Evolutionary conservation across 2,113 vertebrate species (phyloP), one percentile per base, ranked within the genome.

Genomic region (Engystomops pustulosus): DNA sequence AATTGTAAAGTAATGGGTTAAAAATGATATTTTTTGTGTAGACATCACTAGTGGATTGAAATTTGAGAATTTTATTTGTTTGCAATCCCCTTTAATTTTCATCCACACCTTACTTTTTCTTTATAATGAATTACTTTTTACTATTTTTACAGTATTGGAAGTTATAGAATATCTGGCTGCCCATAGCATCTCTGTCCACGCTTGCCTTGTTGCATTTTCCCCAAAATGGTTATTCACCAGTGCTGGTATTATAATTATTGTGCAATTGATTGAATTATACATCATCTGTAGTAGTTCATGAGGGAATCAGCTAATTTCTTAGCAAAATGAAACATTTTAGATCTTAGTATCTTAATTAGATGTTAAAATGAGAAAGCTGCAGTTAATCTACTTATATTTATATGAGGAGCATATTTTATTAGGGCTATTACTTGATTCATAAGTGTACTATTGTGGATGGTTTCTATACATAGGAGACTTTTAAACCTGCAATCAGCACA

Each of bases 351-450:
- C 41, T 25, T 69, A 69, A 81, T 69, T 47, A 81, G 65, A 69
- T 38, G 65, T 69, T 53, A 80, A 79, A 79, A 68, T 68, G 20
- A 27, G 62, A 69, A 51, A 69, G 67, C 44, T 69, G 60, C 62
- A 69, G 44, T 30, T 69, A 80, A 80, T 80, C 62, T 68, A 51
- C 60, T 69, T 68, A 51, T 68, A 80, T 69, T 45, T 11, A 80
- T 68, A 49, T 27, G 38, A 62, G 11, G 38, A 67, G 25, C 20
- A 68, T 80, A 69, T 81, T 81, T 69, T 51, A 81, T 51, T 30
- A 69, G 79, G 27, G 41, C 30, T 30, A 51, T 69, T 69, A 51
- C 62, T n/a, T 68, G 79, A 69, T 81, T 81, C 65, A 81, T 81
- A 81, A 81, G 65, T 51, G 45, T 34, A 34, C 44, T 69, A 69